phyloP scores from a whole-genome alignment of 2,888 invertebrate species.

The Gymnosoma rotundatum region DNA sequence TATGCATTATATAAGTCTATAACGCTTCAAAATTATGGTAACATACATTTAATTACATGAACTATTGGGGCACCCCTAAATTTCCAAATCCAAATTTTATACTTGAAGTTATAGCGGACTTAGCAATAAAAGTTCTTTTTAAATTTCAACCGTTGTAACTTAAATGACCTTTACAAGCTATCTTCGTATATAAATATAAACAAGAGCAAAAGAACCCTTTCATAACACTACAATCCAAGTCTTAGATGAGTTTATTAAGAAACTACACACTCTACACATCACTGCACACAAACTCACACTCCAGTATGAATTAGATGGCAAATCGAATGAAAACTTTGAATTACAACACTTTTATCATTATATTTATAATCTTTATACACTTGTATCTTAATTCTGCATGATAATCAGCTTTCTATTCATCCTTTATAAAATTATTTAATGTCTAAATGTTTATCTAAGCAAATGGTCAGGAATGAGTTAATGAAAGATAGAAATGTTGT shows the following conservation, averaged over 20 bases:
- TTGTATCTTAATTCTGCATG: constrained; percentile 16
- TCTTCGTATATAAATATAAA: neutral
- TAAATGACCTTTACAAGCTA: neutral
- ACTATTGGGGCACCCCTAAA: too few relatives aligned
- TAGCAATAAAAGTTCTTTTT: too few relatives aligned
- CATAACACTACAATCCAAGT: constrained; percentile 13
- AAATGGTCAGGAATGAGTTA: constrained; percentile 27
- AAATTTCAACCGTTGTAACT: too few relatives aligned
- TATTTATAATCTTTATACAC: too few relatives aligned
- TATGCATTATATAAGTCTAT: too few relatives aligned
- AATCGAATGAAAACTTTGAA: constrained; percentile 50
- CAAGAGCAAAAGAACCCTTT: neutral
- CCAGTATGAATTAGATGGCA: constrained; percentile 24
- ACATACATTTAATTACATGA: too few relatives aligned
- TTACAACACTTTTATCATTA: constrained; percentile 31
- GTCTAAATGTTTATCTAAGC: constrained; percentile 36
- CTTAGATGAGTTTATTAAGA: constrained; percentile 41
- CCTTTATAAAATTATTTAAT: constrained; percentile 27
- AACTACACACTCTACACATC: constrained; percentile 25
- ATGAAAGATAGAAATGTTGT: neutral
- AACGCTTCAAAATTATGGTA: too few relatives aligned
- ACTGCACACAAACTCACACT: neutral
- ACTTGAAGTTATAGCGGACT: too few relatives aligned
- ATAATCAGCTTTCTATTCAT: constrained; percentile 23
- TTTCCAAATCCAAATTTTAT: too few relatives aligned